Evolutionary conservation across 2,888 invertebrate species (phyloP).

Genomic region (Ophion slaviceki): DNA sequence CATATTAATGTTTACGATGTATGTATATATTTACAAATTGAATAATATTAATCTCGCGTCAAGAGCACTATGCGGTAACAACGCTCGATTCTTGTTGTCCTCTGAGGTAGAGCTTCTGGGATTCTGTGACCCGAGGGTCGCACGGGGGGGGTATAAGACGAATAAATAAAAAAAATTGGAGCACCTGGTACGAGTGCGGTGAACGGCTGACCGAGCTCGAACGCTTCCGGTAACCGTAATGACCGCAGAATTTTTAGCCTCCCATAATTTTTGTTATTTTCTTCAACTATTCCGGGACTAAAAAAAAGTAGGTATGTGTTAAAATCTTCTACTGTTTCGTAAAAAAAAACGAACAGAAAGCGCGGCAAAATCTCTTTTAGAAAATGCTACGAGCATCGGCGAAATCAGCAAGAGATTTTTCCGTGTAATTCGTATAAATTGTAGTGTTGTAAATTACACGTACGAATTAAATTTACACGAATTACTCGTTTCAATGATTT

Average conservation of each 20-base stretch:
- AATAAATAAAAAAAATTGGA: slow-evolving; percentile 11
- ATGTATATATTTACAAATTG: slow-evolving; percentile 38
- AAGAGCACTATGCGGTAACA: slow-evolving; percentile 11
- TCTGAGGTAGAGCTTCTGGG: slow-evolving; percentile 79
- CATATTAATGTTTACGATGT: not conserved
- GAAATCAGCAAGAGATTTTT: not conserved
- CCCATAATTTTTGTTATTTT: not conserved
- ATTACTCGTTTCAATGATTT: not conserved
- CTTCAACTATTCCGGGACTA: not conserved
- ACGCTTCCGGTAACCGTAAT: not conserved
- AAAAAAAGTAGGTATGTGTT: not conserved
- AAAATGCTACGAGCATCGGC: no score
- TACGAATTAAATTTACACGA: not conserved
- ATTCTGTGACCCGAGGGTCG: slow-evolving; percentile 66
- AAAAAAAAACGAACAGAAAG: not conserved
- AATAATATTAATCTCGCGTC: slow-evolving; percentile 36
- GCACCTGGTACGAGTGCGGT: slow-evolving; percentile 38
- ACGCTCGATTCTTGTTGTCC: slow-evolving; percentile 51
- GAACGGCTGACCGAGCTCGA: no score
- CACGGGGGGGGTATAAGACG: not conserved
- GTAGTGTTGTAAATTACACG: not conserved
- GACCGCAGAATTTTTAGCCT: not conserved
- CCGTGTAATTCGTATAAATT: not conserved
- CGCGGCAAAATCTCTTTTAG: no score
- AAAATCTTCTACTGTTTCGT: not conserved